phyloP scores from a whole-genome alignment of 1,140 invertebrate genomes.

The Drosophila funebris region DNA sequence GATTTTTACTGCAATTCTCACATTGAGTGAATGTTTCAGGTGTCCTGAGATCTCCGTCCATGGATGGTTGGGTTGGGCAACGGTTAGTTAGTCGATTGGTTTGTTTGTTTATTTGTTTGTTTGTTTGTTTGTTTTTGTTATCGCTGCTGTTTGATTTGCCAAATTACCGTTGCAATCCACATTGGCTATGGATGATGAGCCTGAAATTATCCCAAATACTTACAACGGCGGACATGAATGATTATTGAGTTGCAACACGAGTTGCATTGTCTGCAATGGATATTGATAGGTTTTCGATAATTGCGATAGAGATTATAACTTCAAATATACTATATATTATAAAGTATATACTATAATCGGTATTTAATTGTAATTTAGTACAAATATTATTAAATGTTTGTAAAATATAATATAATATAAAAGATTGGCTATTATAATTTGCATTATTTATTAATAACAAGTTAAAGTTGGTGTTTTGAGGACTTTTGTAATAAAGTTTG shows the following conservation, averaged over 20 bases:
- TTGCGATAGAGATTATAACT: no score
- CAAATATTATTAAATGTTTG: no score
- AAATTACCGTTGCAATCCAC: slow-evolving; percentile 52
- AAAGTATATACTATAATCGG: no score
- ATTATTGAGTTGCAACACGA: background rate
- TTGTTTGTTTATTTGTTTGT: slow-evolving; percentile 39
- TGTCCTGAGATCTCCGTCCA: background rate
- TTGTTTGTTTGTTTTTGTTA: slow-evolving; percentile 38
- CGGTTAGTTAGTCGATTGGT: slow-evolving; percentile 45
- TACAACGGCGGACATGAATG: slow-evolving; percentile 1
- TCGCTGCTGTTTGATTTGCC: slow-evolving; percentile 37
- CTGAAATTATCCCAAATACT: background rate
- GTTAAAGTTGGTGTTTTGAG: no score
- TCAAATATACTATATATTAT: no score
- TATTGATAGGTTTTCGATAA: no score
- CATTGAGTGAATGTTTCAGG: slow-evolving; percentile 34
- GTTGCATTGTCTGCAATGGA: background rate
- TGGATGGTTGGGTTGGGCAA: background rate
- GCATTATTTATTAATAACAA: no score
- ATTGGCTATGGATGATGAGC: slow-evolving; percentile 36
- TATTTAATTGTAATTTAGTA: no score
- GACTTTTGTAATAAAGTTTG: no score
- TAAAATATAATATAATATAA: no score
- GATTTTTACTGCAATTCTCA: slow-evolving; percentile 62
- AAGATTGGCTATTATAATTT: no score